Evolutionary conservation across 2,888 invertebrate genomes (phyloP), one percentile per base, ranked within the genome.

Genomic region (Macrophya annulata): DNA sequence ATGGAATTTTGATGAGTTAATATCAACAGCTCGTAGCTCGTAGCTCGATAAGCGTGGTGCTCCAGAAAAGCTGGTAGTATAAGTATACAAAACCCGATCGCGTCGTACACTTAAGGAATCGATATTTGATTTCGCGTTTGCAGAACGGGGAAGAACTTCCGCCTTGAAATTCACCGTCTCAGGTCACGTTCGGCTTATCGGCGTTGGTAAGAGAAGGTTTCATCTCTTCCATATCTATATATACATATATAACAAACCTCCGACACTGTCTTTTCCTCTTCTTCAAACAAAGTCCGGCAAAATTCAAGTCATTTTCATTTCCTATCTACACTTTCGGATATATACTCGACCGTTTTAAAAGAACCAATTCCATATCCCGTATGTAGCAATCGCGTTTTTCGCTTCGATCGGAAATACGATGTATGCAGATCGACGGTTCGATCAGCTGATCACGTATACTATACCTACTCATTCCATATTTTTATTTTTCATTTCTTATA

Each of bases 1-100:
- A 77, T 77, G 77, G 77, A 15, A 77, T 77, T 77, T 55, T 55
- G 48, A 77, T 77, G 48, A 77, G 77, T 77, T 77, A 77, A 51
- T 51, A 31, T 12, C 21, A 72, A 72, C 37, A 43, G 43, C 21
- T 3, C 21, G 74, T 15, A 12, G 8, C 48, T 48, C 48, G n/a
- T 62, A 21, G 74, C 43, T 68, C 37, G 68, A 68, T 68, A 68
- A 68, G 37, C 68, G 25, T 4, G 31, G 31, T 62, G 55, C 55
- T n/a, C 6, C 25, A 25, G 21, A 25, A 62, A 62, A 9, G n/a
- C 55, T n/a, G 6, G n/a, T 8, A 55, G 12, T 17, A 40, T 43
- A 17, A 65, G 0, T 9, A 3, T 40, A 21, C 15, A 8, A 9
- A 72, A 9, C 21, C 21, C 15, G 40, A 43, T 37, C 71, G 17